These are phyloP conservation scores for Periophthalmodon schlosseri DNA, from an alignment of 2,113 vertebrate species.

Conservation along the genomic window DNA sequence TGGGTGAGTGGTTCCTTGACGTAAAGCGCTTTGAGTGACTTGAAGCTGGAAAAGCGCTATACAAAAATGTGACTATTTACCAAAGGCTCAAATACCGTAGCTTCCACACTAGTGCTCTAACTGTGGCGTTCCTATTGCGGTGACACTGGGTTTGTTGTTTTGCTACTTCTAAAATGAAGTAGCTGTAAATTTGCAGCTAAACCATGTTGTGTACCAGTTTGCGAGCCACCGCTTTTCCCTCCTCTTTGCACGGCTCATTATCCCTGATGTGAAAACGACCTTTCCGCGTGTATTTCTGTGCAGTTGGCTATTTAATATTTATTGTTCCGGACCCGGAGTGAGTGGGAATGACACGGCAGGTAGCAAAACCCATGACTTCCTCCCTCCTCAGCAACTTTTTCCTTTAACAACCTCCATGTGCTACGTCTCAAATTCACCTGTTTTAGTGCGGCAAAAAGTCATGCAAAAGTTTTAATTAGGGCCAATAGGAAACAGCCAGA, in stretches of 20 bases:
- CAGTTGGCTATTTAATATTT: slow-evolving; percentile 10
- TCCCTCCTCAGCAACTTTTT: neutral
- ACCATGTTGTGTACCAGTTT: neutral
- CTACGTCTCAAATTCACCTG: neutral
- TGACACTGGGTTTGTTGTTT: no score
- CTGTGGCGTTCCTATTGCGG: no score
- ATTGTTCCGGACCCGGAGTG: neutral
- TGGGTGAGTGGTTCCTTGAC: no score
- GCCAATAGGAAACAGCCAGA: neutral
- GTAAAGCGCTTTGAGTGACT: no score
- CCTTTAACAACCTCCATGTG: slow-evolving; percentile 1
- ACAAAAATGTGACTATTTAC: no score
- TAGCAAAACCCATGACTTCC: slow-evolving; percentile 3
- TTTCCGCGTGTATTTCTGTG: neutral
- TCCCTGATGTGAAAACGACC: neutral
- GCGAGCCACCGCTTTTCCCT: neutral
- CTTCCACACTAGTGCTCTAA: no score
- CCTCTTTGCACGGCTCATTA: neutral
- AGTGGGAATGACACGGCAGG: slow-evolving; percentile 3
- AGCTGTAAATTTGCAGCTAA: no score
- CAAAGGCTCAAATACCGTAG: no score
- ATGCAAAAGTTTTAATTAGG: slow-evolving; percentile 12
- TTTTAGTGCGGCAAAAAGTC: neutral
- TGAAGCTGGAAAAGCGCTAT: no score
- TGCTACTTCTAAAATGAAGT: no score